Conservation (phyloP, 2,888 invertebrate genomes). For the Idaea dimidiata region DNA sequence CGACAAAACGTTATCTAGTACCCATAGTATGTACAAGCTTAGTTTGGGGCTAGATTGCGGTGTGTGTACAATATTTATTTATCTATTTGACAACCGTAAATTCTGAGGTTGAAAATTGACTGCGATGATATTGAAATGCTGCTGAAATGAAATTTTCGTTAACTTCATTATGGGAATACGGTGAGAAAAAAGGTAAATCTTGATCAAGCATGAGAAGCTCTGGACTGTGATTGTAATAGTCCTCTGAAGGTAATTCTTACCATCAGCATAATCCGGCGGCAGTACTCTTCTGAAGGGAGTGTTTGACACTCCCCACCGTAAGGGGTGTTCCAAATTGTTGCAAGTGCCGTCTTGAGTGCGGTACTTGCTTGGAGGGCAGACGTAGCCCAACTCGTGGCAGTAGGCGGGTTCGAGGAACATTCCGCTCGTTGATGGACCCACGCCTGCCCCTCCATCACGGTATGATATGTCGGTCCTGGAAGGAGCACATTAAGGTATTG, state of each 20-base stretch:
- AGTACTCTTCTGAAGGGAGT: constrained; percentile 88
- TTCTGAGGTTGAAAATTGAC: too few species aligned
- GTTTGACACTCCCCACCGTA: constrained; percentile 86
- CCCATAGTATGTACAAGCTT: too few species aligned
- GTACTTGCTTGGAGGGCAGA: constrained; percentile 78
- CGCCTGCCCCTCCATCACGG: constrained; percentile 52
- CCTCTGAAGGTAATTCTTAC: constrained; percentile 53
- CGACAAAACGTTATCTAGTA: too few species aligned
- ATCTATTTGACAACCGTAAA: too few species aligned
- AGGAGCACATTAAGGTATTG: background rate
- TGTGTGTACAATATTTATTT: too few species aligned
- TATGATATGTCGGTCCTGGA: constrained; percentile 45
- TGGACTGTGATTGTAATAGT: too few species aligned
- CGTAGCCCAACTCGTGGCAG: constrained; percentile 43
- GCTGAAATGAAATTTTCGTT: too few species aligned
- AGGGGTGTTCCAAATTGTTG: constrained; percentile 85
- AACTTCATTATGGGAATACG: too few species aligned
- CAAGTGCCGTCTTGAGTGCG: constrained; percentile 87
- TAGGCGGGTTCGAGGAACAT: constrained; percentile 55
- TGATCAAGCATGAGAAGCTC: too few species aligned
- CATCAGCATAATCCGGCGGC: constrained; percentile 88
- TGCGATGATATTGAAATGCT: too few species aligned
- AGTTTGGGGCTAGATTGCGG: too few species aligned
- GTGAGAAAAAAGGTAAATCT: too few species aligned
- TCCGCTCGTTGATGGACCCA: constrained; percentile 55